Conservation (phyloP, 2,113 vertebrate species). For the Mus spicilegus region DNA sequence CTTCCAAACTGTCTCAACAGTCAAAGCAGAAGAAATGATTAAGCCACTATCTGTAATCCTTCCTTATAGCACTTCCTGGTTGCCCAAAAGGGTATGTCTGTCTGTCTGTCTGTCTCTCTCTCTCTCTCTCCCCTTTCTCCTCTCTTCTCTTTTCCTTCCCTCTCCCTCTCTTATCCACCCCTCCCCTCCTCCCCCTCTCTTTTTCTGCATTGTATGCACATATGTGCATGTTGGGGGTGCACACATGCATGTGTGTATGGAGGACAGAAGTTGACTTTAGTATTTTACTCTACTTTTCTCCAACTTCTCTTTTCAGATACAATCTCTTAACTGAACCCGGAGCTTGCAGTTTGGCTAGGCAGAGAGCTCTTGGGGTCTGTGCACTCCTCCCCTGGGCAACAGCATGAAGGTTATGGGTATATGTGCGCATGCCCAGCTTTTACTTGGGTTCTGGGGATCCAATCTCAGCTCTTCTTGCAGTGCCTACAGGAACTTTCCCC, state of each 20-base stretch:
- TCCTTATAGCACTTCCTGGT: background rate
- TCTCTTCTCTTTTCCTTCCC: background rate
- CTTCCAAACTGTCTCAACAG: background rate
- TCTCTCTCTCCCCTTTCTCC: no score
- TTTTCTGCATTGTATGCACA: background rate
- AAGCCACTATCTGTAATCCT: background rate
- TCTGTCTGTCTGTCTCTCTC: background rate
- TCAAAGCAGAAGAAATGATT: background rate
- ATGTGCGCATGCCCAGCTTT: background rate
- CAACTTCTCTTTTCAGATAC: no score
- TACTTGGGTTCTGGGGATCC: background rate
- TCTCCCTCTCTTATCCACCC: rapidly evolving
- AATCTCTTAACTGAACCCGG: background rate
- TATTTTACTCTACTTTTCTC: background rate
- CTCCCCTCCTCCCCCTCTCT: no score
- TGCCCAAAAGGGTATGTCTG: background rate
- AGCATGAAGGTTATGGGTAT: no score
- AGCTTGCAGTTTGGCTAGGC: background rate
- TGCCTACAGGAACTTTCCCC: background rate
- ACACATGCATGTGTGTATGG: no score
- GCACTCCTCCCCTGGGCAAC: no score
- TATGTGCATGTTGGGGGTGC: no score
- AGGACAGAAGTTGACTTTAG: background rate
- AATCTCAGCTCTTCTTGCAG: background rate
- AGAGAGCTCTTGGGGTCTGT: background rate